A percentile compares a stretch with the other conserved stretches of the same genome.
phyloP scores from a whole-genome alignment of 2,797 vertebrate species.

The Pantherophis alleghaniensis region DNA sequence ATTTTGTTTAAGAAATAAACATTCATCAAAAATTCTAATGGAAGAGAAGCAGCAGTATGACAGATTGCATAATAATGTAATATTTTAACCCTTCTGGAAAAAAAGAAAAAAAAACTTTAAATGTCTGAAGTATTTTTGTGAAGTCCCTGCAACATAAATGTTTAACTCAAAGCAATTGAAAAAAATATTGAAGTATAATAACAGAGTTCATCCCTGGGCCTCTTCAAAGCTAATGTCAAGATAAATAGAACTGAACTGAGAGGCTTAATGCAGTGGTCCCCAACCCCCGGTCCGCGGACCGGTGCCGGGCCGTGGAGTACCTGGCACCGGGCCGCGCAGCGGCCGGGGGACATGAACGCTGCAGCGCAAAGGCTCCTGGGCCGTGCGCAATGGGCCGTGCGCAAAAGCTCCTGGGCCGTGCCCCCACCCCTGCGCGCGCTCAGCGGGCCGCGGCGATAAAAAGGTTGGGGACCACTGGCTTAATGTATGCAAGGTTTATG shows the following conservation, averaged over 20 bases:
- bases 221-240: neutral
- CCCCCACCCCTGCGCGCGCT: no score
- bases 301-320: no score
- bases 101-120: slow-evolving; percentile 17
- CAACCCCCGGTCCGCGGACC: no score
- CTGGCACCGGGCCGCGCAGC: no score
- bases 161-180: slow-evolving; percentile 11
- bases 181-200: neutral
- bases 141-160: slow-evolving; percentile 2
- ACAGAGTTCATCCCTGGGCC: neutral
- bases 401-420: no score
- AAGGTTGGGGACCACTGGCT: no score
- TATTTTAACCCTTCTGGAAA: slow-evolving; percentile 1
- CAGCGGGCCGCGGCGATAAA: no score
- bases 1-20: slow-evolving; percentile 15
- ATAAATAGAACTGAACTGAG: neutral
- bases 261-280: neutral
- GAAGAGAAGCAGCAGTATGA: neutral
- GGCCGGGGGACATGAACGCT: no score
- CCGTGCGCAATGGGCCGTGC: no score
- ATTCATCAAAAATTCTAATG: slow-evolving; percentile 7
- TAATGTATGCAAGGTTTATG: neutral
- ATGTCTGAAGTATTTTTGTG: neutral
- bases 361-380: no score
- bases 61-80: neutral